Base-by-base conservation (phyloP, 2,888 invertebrate genomes). In the Melanchra persicariae region DNA sequence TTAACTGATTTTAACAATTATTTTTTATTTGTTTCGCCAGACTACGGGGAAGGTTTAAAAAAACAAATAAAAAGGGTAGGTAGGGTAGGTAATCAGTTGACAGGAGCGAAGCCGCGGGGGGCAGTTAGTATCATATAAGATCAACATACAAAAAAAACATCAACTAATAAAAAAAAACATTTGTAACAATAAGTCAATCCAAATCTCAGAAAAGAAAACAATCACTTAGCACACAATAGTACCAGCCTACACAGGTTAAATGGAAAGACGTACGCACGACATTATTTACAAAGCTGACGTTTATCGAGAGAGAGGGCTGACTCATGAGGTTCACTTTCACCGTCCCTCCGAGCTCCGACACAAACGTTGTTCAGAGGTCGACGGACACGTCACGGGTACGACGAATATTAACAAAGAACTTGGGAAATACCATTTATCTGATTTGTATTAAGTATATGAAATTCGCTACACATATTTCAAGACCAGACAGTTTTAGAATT, bases 251-350 rank as follows among this genome's bases (percentile, higher is more conserved):
- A 30, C 59, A 55, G 62, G 43, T 65, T 62, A 24, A 78, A 75
- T 70, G 65, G 45, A 54, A 77, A 73, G 64, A 74, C 57, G 60
- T 71, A 81, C 59, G 82, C 26, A 64, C 73, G 60, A 77, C 85
- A 86, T 85, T 86, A 85, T 86, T 83, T 82, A 83, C 85, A 79
- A 83, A 87, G 85, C 87, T 86, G 86, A 86, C 87, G 89, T 87
- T 89, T 90, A 90, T 91, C 83, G 88, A 90, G 91, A 92, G 90
- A 92, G 91, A 88, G 89, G 86, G 81, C 76, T 94, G 93, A 94
- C 87, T 94, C 93, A 93, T 87, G 88, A 82, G 85, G 87, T 91
- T 93, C 90, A 94, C 95, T 95, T 95, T 95, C 95, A 91, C 94
- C 88, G 87, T 86, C 84, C 88, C 91, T 70, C 58, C 65, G 64